Base-by-base conservation (phyloP, 1,140 invertebrate species). In the Polyergus mexicanus region DNA sequence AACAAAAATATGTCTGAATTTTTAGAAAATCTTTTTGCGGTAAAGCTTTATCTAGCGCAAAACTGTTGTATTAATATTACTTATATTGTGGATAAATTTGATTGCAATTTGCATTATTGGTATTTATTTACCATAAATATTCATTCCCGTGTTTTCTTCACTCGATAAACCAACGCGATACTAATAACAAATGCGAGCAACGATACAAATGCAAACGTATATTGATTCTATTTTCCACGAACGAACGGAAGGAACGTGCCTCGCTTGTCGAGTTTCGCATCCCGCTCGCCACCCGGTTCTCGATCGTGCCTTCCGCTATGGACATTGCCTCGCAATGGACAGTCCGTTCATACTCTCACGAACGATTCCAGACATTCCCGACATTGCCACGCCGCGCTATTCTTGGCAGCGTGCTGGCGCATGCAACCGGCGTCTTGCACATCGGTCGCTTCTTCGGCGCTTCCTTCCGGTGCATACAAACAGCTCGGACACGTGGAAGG, bases 381-480 rank as follows among this genome's bases (percentile, higher is more conserved):
- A 84, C 84, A 75, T 41, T 32, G 28, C 11, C 77, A 85, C 84
- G 74, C 41, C 74, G 69, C 88, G 90, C 90, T 92, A 92, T 92
- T 92, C 89, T 89, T 89, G 88, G 91, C 87, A 74, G 22, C 60
- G 83, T 66, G 84, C 86, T 76, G 80, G 86, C 85, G 89, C 89
- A 88, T 84, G 81, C 77, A 84, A 83, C 87, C 85, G 85, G 78
- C 84, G 84, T 89, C 85, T 88, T 87, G 74, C 84, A 85, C 60
- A 60, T 44, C 25, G 62, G 75, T 75, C 87, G 80, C 71, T 84
- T 19, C 56, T n/a, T 41, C 84, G 65, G 54, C 87, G 71, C 89
- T 93, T 92, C 84, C 89, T 93, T 93, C 91, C 92, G 91, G 89
- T 89, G 77, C 71, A 91, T 84, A 87, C 62, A 68, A 28, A 41